Evolutionary conservation across 2,888 invertebrate species (phyloP).

Genomic region (Polymixis lichenea): DNA sequence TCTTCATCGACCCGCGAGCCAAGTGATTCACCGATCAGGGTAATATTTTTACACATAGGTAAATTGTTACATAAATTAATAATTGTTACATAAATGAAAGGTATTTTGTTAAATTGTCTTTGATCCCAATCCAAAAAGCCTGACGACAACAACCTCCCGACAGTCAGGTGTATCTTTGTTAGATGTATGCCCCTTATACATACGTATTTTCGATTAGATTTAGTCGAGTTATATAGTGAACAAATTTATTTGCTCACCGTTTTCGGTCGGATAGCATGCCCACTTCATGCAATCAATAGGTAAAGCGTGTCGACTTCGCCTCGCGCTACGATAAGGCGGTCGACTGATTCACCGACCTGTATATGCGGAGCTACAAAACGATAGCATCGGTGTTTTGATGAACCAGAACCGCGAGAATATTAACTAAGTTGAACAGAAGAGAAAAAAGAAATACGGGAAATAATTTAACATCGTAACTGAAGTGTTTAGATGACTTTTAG

Average conservation of each 20-base stretch:
- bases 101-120: conserved; percentile 79
- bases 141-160: not conserved
- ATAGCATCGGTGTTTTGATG: conserved; percentile 7
- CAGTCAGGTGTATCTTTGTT: not conserved
- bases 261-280: conserved; percentile 7
- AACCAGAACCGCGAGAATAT: not conserved
- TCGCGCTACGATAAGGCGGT: not conserved
- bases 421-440: not conserved
- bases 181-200: conserved; percentile 1
- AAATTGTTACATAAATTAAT: conserved; percentile 29
- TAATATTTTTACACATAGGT: conserved; percentile 15
- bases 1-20: conserved; percentile 91
- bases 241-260: no score
- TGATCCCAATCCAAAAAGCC: not conserved
- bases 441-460: not conserved
- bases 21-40: conserved; percentile 89
- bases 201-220: no score
- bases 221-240: no score
- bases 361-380: conserved; percentile 18
- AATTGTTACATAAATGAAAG: conserved; percentile 26
- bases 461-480: not conserved
- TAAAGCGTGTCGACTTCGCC: not conserved
- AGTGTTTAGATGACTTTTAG: not conserved
- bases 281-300: conserved; percentile 28
- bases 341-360: conserved; percentile 32